Percentiles rank a stretch among this genome's conserved stretches.
Evolutionary conservation across 2,113 vertebrate species (phyloP).

Genomic region (Lota lota): DNA sequence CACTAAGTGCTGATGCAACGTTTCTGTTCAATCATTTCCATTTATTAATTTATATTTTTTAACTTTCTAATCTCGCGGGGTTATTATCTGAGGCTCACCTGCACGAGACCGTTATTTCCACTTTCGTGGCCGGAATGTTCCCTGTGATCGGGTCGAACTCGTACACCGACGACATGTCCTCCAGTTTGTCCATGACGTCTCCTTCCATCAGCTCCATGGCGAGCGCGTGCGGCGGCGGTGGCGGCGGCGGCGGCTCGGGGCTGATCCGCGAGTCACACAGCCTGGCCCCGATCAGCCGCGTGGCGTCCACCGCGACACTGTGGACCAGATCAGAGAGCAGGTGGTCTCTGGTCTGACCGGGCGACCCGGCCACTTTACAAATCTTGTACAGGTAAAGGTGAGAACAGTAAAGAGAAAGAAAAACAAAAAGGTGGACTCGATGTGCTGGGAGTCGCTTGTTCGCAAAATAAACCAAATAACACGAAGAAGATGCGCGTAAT

Average conservation of each 20-base stretch:
- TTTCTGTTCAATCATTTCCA: background rate
- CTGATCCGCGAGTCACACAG: constrained; percentile 65
- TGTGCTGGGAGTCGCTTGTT: background rate
- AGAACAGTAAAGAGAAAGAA: constrained; percentile 6
- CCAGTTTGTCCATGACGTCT: constrained; percentile 82
- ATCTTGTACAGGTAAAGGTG: constrained; percentile 35
- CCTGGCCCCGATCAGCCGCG: constrained; percentile 59
- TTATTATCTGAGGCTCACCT: constrained; percentile 69
- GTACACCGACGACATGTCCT: constrained; percentile 85
- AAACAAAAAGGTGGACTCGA: background rate
- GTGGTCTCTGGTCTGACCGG: constrained; percentile 55
- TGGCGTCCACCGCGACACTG: constrained; percentile 48
- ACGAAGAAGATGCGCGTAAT: background rate
- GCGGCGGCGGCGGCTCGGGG: constrained; percentile 47
- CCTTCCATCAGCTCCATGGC: constrained; percentile 74
- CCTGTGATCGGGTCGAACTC: constrained; percentile 85
- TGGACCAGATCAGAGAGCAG: constrained; percentile 65
- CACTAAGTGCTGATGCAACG: background rate
- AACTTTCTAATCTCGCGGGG: background rate
- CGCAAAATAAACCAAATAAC: background rate
- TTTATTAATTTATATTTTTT: background rate
- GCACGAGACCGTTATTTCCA: constrained; percentile 94
- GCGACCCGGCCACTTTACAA: constrained; percentile 61
- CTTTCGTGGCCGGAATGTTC: constrained; percentile 90
- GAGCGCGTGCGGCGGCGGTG: constrained; percentile 22